phyloP scores from a whole-genome alignment of 2,888 invertebrate genomes.

The Plebejus anna region DNA sequence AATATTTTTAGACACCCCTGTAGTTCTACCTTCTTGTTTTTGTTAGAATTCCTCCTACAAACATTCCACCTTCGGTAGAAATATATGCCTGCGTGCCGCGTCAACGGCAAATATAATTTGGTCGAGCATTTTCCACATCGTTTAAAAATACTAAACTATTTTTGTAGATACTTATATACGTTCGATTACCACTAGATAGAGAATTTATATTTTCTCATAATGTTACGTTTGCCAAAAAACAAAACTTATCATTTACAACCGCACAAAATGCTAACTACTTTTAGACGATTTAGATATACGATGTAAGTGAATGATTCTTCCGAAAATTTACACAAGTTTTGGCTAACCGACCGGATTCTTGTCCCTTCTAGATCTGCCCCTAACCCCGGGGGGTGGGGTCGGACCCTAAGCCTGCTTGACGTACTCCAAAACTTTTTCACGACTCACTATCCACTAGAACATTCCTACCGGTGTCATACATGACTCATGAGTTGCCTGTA shows the following conservation, averaged over 20 bases:
- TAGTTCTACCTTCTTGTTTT: constrained; percentile 57
- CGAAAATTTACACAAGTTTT: constrained; percentile 39
- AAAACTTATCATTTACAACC: constrained; percentile 53
- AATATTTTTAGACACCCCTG: constrained; percentile 76
- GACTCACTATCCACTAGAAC: constrained; percentile 53
- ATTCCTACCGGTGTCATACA: constrained; percentile 63
- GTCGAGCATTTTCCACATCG: constrained; percentile 55
- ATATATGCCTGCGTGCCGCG: constrained; percentile 46
- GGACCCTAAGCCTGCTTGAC: constrained; percentile 23
- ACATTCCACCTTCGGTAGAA: constrained; percentile 48
- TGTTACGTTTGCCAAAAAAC: constrained; percentile 66
- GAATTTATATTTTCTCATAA: constrained; percentile 71
- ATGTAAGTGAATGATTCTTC: constrained; percentile 32
- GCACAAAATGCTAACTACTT: constrained; percentile 56
- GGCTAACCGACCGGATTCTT: constrained; percentile 46
- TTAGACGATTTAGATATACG: constrained; percentile 40
- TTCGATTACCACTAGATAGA: constrained; percentile 76
- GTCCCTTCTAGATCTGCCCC: constrained; percentile 27
- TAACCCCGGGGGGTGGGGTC: neutral
- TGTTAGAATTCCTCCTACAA: constrained; percentile 50
- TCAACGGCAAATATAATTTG: constrained; percentile 47
- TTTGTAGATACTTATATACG: constrained; percentile 76
- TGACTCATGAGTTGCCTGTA: constrained; percentile 71
- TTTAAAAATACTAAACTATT: constrained; percentile 74
- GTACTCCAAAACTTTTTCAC: constrained; percentile 31